phyloP scores from a whole-genome alignment of 1,140 invertebrate species.

The Teleopsis dalmanni region DNA sequence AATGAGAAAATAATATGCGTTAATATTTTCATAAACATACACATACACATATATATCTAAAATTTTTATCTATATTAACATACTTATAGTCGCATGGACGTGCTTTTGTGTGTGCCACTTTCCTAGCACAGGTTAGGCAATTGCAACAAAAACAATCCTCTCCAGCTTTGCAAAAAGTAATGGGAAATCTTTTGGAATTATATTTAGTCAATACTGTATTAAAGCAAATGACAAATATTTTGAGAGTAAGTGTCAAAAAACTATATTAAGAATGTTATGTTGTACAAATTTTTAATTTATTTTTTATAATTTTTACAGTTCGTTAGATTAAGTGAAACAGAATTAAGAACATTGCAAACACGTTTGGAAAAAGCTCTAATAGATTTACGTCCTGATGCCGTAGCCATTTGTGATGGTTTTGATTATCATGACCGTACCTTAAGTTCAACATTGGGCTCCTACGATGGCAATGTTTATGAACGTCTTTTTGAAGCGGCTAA shows the following conservation, averaged over 20 bases:
- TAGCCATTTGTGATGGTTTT: conserved; percentile 81
- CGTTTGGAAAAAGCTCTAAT: conserved; percentile 60
- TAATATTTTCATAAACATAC: too few species aligned
- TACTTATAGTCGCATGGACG: conserved; percentile 56
- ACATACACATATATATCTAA: too few species aligned
- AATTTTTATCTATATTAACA: background rate
- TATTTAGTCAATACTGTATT: conserved; percentile 70
- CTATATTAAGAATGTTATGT: background rate
- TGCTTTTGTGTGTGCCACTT: conserved; percentile 60
- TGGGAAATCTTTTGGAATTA: conserved; percentile 65
- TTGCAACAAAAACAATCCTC: conserved; percentile 37
- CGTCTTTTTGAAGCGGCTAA: conserved; percentile 75
- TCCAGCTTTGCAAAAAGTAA: conserved; percentile 50
- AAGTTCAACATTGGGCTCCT: conserved; percentile 76
- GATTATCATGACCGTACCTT: conserved; percentile 72
- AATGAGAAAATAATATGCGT: conserved; percentile 71
- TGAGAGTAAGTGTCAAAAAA: conserved; percentile 53
- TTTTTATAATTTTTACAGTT: conserved; percentile 1
- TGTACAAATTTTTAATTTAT: background rate
- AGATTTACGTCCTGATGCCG: conserved; percentile 69
- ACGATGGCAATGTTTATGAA: conserved; percentile 87
- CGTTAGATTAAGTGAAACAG: conserved; percentile 34
- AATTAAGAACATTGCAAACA: conserved; percentile 57
- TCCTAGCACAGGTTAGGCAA: conserved; percentile 49
- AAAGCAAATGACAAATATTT: conserved; percentile 63